Conservation (phyloP, 2,113 vertebrate genomes). For the Anarhynchus alexandrinus region DNA sequence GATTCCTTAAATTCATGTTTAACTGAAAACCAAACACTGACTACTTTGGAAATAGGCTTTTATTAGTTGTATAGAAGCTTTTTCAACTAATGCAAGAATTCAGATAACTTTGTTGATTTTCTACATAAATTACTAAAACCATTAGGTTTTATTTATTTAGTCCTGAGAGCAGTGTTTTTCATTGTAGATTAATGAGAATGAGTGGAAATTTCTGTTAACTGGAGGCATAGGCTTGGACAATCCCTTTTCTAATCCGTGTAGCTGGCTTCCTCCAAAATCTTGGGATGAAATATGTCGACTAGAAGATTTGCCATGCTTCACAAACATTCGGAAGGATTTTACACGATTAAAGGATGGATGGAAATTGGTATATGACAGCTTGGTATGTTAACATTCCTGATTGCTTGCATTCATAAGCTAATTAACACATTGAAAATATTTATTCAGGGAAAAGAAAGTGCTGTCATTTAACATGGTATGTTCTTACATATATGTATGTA, state of each 20-base stretch:
- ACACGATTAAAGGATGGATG: constrained; percentile 76
- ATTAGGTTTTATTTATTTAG: not conserved
- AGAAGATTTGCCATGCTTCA: constrained; percentile 76
- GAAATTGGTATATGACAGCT: constrained; percentile 86
- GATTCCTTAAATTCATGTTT: not conserved
- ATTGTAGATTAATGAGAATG: constrained; percentile 77
- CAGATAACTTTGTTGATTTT: not conserved
- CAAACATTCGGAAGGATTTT: constrained; percentile 75
- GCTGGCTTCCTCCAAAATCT: constrained; percentile 84
- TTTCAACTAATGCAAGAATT: not conserved
- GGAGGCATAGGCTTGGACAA: constrained; percentile 88
- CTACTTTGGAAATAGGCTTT: not conserved
- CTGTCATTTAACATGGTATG: not conserved
- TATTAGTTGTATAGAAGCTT: not conserved
- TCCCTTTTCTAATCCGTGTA: constrained; percentile 80
- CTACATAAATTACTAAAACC: not conserved
- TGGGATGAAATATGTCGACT: constrained; percentile 89
- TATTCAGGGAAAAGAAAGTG: not conserved
- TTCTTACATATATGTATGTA: not conserved
- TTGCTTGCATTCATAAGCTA: not conserved
- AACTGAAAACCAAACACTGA: not conserved
- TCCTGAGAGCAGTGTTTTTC: not conserved
- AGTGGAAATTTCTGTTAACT: constrained; percentile 89
- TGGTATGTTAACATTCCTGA: constrained; percentile 69
- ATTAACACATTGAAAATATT: not conserved